Conservation (phyloP, 2,888 invertebrate genomes). For the Drosophila mettleri region DNA sequence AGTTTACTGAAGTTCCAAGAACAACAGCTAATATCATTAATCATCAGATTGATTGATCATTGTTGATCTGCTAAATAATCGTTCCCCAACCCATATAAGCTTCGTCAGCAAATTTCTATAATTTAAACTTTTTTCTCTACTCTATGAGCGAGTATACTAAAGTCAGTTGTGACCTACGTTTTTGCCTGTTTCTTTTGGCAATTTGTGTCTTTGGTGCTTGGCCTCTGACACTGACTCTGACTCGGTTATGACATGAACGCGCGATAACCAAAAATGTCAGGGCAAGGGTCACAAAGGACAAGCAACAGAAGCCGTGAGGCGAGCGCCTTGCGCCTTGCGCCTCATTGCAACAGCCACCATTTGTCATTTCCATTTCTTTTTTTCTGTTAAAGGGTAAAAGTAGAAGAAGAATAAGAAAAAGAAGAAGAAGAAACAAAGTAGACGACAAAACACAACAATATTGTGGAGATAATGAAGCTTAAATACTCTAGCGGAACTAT, state of each 20-base stretch:
- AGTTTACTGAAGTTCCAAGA: too few relatives aligned
- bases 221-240: conserved; percentile 45
- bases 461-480: neutral
- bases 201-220: conserved; percentile 13
- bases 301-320: neutral
- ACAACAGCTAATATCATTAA: too few relatives aligned
- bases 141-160: neutral
- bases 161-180: neutral
- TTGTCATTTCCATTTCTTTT: conserved; percentile 72
- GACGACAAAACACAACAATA: neutral
- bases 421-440: neutral
- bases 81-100: too few relatives aligned
- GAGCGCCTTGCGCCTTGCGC: conserved; percentile 24
- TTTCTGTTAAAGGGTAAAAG: conserved; percentile 50
- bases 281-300: conserved; percentile 70
- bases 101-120: neutral
- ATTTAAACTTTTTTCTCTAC: neutral
- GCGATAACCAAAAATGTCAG: conserved; percentile 74
- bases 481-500: neutral
- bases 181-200: conserved; percentile 9
- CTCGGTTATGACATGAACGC: conserved; percentile 72
- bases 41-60: too few relatives aligned
- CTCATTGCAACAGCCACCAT: conserved; percentile 62
- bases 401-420: conserved; percentile 3
- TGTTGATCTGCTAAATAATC: too few relatives aligned